Evolutionary conservation across 2,888 invertebrate species (phyloP).

Genomic region (Cryptophagus acutangulus): DNA sequence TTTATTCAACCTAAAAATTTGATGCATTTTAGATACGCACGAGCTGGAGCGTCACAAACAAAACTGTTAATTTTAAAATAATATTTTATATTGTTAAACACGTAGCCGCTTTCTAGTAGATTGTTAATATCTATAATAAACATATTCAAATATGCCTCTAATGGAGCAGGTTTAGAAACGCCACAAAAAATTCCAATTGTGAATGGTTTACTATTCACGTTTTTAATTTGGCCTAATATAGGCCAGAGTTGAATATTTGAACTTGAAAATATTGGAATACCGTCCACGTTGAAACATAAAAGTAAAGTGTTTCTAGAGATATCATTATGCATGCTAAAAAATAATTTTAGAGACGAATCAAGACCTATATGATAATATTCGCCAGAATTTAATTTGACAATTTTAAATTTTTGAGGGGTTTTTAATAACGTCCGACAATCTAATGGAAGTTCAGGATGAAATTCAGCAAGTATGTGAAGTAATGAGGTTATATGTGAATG

Average conservation of each 20-base stretch:
- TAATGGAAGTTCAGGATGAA: background rate
- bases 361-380: background rate
- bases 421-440: conserved; percentile 2
- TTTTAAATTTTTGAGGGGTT: background rate
- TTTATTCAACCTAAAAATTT: too few relatives aligned
- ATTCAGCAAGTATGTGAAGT: background rate
- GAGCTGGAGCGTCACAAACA: conserved; percentile 26
- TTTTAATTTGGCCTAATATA: conserved; percentile 6
- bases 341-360: background rate
- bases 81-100: background rate
- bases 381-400: background rate
- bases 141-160: conserved; percentile 2
- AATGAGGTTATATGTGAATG: background rate
- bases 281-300: conserved; percentile 8
- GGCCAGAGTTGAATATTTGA: conserved; percentile 4
- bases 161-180: conserved; percentile 4
- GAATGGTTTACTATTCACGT: conserved; percentile 7
- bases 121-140: background rate
- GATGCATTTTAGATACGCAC: conserved; percentile 21
- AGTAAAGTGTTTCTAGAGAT: background rate
- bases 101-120: background rate
- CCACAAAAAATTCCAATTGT: conserved; percentile 7
- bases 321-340: background rate
- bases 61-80: conserved; percentile 17
- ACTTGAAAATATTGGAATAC: conserved; percentile 7